Evolutionary conservation across 1,140 invertebrate genomes (phyloP), one percentile per base, ranked within the genome.

Genomic region (Plodia interpunctella): DNA sequence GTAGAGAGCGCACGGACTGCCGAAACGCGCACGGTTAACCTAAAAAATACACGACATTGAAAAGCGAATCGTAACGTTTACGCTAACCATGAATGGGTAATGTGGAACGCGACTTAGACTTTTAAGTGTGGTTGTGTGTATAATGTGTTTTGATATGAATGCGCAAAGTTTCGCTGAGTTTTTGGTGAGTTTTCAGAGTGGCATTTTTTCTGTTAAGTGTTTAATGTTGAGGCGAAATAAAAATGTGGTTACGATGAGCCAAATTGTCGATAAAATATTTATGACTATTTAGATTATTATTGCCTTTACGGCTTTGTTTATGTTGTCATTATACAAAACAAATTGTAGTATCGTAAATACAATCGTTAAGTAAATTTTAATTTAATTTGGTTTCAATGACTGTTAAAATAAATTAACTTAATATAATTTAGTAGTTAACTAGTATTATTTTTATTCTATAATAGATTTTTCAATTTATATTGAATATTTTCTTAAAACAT

Each of bases 61-160:
- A 61, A n/a, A 25, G 57, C 58, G 55, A 56, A 65, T 60, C 54
- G 64, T 25, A 44, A 44, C 20, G 51, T 20, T 59, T 53, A 57
- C 44, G 59, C 53, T 18, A 59, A 62, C 51, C 50, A 55, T 66
- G 50, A 56, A 59, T 63, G 57, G 55, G 53, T 60, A 60, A 60
- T 60, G 58, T 30, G 20, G 32, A 21, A 8, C 5, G 35, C 19
- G 20, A 25, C 52, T 20, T 49, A 9, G 44, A 53, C 19, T 20
- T 20, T 38, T 57, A 13, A 20, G 44, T 72, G 78, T 79, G 76
- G 74, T 74, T 70, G 80, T 82, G 72, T 62, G 69, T 70, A 75
- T 83, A 53, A 53, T 76, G 80, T 83, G 75, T 65, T 62, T 66
- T 70, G 77, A 77, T 67, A 80, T 82, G 75, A 67, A 79, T 67